phyloP scores from a whole-genome alignment of 2,113 vertebrate species.

The Burhinus bistriatus region DNA sequence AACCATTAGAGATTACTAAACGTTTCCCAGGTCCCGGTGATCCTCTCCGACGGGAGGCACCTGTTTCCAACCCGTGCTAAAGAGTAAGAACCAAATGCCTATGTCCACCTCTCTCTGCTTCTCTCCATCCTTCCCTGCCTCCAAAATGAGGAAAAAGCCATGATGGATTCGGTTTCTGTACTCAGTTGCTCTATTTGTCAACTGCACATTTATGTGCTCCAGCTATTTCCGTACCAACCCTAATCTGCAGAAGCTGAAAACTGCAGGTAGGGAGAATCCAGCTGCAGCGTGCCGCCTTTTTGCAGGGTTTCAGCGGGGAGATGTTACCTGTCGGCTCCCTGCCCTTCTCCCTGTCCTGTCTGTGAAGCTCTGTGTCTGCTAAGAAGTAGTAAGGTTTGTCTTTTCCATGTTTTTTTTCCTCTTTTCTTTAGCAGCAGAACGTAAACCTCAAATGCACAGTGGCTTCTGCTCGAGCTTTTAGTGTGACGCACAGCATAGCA shows the following conservation, averaged over 20 bases:
- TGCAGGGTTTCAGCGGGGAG: background rate
- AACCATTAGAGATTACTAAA: background rate
- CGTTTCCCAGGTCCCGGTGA: background rate
- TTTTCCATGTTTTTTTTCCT: rapidly evolving
- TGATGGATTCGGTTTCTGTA: background rate
- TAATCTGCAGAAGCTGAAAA: background rate
- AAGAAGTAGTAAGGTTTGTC: background rate
- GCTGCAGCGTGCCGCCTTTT: rapidly evolving
- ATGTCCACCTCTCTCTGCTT: too few species aligned
- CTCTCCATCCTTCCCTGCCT: background rate
- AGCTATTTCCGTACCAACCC: background rate
- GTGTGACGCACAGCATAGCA: background rate
- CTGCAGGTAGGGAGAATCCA: background rate
- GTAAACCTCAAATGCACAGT: background rate
- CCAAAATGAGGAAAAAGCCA: background rate
- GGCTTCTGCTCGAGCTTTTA: background rate
- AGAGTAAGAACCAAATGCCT: background rate
- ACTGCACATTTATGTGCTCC: background rate
- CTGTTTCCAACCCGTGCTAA: rapidly evolving
- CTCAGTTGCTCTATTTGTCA: background rate
- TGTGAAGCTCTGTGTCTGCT: background rate
- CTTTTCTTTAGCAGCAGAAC: background rate
- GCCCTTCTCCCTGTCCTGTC: background rate
- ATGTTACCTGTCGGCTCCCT: background rate
- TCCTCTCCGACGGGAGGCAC: rapidly evolving